phyloP scores from a whole-genome alignment of 2,113 vertebrate species.

The Melospiza melodia region DNA sequence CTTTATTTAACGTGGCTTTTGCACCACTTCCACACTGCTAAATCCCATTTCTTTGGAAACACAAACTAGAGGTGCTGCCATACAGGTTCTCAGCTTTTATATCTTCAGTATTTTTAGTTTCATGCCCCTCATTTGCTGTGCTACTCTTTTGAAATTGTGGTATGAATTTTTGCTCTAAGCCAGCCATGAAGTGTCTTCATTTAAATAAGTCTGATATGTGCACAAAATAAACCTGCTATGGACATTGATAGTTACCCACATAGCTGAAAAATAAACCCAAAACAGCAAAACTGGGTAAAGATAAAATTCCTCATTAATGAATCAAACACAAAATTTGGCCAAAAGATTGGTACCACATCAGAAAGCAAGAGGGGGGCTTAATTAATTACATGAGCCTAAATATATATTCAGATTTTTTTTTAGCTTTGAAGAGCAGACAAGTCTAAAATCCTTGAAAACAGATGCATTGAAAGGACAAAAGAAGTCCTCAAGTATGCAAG shows the following conservation, averaged over 20 bases:
- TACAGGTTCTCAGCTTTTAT: not conserved
- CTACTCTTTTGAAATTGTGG: not conserved
- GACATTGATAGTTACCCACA: not conserved
- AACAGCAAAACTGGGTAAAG: not conserved
- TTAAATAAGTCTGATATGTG: not conserved
- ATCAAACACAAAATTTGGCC: not conserved
- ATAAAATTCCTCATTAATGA: not conserved
- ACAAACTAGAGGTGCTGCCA: not conserved
- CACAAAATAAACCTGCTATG: not conserved
- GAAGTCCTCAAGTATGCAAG: not conserved
- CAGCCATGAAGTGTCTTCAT: not conserved
- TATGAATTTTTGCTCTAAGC: not conserved
- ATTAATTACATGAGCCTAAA: not conserved
- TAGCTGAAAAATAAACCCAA: not conserved
- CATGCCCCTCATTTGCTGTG: not conserved
- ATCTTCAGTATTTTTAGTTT: not conserved
- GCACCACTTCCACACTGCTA: not conserved
- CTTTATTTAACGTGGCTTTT: not conserved
- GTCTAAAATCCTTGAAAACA: not conserved
- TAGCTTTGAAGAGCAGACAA: not conserved
- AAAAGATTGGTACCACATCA: not conserved
- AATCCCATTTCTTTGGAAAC: not conserved
- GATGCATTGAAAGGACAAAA: not conserved
- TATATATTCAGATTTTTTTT: not conserved
- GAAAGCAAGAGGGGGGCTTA: not conserved